Base-by-base conservation (phyloP, 2,113 vertebrate genomes). In the Rhodinocichla rosea region DNA sequence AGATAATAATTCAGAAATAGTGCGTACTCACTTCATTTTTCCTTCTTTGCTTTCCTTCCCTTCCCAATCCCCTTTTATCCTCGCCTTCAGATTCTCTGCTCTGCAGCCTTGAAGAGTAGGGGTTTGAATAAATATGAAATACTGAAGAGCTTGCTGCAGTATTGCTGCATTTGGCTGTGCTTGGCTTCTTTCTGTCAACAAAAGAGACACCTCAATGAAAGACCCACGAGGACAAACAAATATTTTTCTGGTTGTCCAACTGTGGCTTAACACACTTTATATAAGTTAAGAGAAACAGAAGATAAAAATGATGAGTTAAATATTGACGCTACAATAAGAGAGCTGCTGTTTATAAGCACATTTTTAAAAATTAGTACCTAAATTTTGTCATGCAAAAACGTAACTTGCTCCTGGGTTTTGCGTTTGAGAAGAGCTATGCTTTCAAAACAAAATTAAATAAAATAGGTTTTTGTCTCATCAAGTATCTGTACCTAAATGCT, bases 41-140 rank as follows among this genome's bases (percentile, higher is more conserved):
- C 15, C 8, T 77, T 74, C 45, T 80, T 45, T 80, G 24, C 45
- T 65, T 89, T 67, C 23, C 65, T 62, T 88, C 22, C 15, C 24
- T n/a, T 94, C 40, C 13, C 55, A 19, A 12, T 69, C 21, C 55
- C 8, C n/a, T 91, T 88, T 83, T 92, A 42, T 85, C 15, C 24
- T 94, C 44, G 59, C 56, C 52, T 92, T 90, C 73, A 81, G 33
- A 27, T 63, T 68, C 44, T 63, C 53, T 64, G 11, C 26, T 78
- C 56, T 59, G 55, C 53, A 90, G 59, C 39, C 69, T 70, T 64
- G 28, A 82, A 50, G 56, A 80, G 22, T 42, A 30, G 20, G n/a
- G 22, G n/a, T 90, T 89, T 96, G 84, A 90, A 89, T 92, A 82
- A 82, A 92, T 56, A 71, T 84, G 32, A 92, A 80, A 65, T 85